Conservation (phyloP, 2,113 vertebrate genomes). For the Leuciscus idus region DNA sequence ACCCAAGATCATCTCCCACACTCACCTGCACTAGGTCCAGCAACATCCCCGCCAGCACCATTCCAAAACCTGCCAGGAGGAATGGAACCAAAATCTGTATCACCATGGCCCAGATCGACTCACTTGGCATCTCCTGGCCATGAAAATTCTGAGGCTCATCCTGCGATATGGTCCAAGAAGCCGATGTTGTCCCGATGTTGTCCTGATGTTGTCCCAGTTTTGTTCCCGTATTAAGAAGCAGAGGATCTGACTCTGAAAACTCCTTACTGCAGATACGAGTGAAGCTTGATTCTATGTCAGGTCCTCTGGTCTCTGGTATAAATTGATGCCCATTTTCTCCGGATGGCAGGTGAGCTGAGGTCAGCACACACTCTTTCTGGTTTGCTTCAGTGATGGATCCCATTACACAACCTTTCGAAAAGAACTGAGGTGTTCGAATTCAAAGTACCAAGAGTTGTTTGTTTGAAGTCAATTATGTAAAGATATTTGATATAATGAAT, state of each 20-base stretch:
- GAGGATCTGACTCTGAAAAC: slow-evolving; percentile 66
- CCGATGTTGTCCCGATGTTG: slow-evolving; percentile 24
- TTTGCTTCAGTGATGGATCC: slow-evolving; percentile 56
- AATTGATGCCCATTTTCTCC: slow-evolving; percentile 16
- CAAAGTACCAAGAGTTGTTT: neutral
- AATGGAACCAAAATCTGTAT: slow-evolving; percentile 84
- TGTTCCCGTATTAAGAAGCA: slow-evolving; percentile 59
- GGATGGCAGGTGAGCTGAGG: neutral
- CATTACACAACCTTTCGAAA: slow-evolving; percentile 23
- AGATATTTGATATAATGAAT: neutral
- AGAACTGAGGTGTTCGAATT: neutral
- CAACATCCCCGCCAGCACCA: slow-evolving; percentile 84
- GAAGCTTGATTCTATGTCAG: neutral
- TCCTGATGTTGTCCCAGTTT: no score
- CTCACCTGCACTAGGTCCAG: slow-evolving; percentile 83
- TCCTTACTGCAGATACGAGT: slow-evolving; percentile 27
- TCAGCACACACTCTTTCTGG: slow-evolving; percentile 43
- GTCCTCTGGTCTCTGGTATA: neutral
- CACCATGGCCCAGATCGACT: slow-evolving; percentile 72
- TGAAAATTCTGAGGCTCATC: neutral
- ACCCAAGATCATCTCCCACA: neutral
- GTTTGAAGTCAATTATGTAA: neutral
- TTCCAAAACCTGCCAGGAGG: slow-evolving; percentile 84
- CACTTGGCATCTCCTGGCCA: slow-evolving; percentile 44
- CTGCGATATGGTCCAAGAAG: neutral